phyloP scores from a whole-genome alignment of 2,113 vertebrate genomes.

The Caloenas nicobarica region DNA sequence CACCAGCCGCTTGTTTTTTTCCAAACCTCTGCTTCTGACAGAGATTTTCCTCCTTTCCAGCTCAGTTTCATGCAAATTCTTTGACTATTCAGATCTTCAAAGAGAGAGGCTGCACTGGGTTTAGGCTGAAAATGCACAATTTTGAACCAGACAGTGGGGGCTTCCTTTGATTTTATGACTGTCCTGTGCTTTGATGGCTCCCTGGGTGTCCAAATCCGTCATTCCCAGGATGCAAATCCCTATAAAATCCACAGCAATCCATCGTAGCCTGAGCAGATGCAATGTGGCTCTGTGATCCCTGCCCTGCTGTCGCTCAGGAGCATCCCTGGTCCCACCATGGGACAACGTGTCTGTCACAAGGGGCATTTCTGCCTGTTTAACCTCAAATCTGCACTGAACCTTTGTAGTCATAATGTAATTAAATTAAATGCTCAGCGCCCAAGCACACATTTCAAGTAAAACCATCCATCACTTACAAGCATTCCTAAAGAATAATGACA shows the following conservation, averaged over 20 bases:
- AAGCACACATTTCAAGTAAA: conserved; percentile 12
- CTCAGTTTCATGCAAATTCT: neutral
- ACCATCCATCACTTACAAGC: neutral
- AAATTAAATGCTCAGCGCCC: neutral
- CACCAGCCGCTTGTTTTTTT: neutral
- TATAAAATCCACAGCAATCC: neutral
- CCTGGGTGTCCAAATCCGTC: accelerated
- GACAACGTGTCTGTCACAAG: accelerated
- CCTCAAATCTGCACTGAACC: neutral
- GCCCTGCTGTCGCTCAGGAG: neutral
- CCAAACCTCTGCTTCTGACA: neutral
- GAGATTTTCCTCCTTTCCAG: neutral
- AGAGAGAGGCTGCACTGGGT: neutral
- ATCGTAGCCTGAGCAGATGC: neutral
- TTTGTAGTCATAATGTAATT: neutral
- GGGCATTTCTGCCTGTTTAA: neutral
- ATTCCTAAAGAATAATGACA: conserved; percentile 2
- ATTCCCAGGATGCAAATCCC: neutral
- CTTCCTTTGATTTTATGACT: neutral
- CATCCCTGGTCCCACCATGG: neutral
- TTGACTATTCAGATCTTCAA: neutral
- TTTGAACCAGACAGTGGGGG: neutral
- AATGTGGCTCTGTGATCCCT: accelerated
- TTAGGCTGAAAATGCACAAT: neutral
- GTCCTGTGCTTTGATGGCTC: neutral